These are phyloP conservation scores for Hydraecia micacea DNA, from an alignment of 2,888 invertebrate species.

Conservation along the genomic window DNA sequence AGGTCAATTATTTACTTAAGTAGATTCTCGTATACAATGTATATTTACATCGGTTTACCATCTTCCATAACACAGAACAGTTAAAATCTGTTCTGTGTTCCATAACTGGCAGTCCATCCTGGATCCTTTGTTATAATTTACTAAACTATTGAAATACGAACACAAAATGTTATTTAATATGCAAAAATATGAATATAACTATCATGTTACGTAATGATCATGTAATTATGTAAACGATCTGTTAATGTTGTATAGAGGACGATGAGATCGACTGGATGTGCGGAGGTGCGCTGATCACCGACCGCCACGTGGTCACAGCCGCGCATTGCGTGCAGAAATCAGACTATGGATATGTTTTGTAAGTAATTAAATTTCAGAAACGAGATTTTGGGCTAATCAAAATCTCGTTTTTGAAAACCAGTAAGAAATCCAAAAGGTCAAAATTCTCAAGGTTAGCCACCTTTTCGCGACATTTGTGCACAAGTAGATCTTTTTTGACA, in stretches of 20 bases:
- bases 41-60: not conserved
- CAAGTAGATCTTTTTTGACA: not conserved
- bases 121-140: not conserved
- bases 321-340: slow-evolving; percentile 89
- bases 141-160: not conserved
- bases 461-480: slow-evolving; percentile 4
- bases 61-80: not conserved
- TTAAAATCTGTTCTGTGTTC: no score
- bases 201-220: not conserved
- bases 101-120: not conserved
- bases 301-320: slow-evolving; percentile 89
- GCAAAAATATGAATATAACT: not conserved
- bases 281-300: slow-evolving; percentile 89
- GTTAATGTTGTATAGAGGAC: slow-evolving; percentile 59
- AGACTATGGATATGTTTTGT: slow-evolving; percentile 83
- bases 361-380: slow-evolving; percentile 66
- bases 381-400: no score
- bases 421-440: slow-evolving; percentile 18
- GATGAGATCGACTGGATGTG: slow-evolving; percentile 84
- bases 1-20: slow-evolving; percentile 11
- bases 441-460: slow-evolving; percentile 23
- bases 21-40: not conserved
- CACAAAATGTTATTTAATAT: not conserved
- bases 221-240: not conserved
- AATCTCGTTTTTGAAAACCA: slow-evolving; percentile 30